Conservation (phyloP, 2,797 vertebrate species). For the Glossophaga mutica region DNA sequence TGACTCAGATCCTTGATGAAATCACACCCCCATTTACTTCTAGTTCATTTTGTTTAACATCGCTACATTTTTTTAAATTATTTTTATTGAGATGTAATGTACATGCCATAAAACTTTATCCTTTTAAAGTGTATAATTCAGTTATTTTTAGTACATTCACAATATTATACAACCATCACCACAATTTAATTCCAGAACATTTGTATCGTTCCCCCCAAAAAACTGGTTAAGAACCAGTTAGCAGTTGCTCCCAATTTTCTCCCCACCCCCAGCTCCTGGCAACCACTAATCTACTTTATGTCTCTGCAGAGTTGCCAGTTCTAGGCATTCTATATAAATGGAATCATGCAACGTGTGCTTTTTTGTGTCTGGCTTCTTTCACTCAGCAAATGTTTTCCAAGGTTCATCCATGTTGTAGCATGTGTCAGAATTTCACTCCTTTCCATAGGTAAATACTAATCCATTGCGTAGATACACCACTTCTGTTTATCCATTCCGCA, state of each 20-base stretch:
- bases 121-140: background rate
- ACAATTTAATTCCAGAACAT: background rate
- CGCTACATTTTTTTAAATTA: background rate
- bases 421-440: background rate
- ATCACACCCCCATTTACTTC: background rate
- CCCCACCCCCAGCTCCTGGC: background rate
- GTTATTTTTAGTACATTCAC: background rate
- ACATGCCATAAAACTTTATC: background rate
- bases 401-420: background rate
- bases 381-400: background rate
- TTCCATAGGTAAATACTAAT: background rate
- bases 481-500: background rate
- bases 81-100: background rate
- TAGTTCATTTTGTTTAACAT: background rate
- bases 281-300: background rate
- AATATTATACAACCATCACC: background rate
- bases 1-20: background rate
- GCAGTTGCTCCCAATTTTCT: background rate
- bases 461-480: background rate
- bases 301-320: background rate
- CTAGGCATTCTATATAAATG: background rate
- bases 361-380: background rate
- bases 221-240: background rate
- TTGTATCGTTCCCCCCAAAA: background rate
- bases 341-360: fast-evolving